These are phyloP conservation scores for Probosciger aterrimus DNA, from an alignment of 2,113 vertebrate species.

Conservation along the genomic window DNA sequence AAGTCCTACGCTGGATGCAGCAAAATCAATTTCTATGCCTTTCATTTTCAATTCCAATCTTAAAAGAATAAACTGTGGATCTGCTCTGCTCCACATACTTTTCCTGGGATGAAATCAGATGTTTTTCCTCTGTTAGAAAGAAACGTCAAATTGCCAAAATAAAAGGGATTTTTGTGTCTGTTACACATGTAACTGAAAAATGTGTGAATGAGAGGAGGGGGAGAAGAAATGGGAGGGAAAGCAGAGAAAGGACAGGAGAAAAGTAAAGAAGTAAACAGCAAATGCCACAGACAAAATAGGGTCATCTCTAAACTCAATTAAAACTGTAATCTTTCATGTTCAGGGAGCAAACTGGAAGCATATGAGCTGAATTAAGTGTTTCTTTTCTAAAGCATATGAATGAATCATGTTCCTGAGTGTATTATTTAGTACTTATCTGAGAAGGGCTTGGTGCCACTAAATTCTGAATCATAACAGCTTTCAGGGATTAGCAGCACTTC, in stretches of 20 bases:
- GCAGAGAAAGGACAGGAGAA: neutral
- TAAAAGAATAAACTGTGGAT: neutral
- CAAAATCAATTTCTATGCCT: neutral
- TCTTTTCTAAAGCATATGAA: conserved; percentile 35
- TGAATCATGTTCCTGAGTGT: conserved; percentile 43
- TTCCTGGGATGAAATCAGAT: neutral
- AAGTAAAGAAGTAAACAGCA: neutral
- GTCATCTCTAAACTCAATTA: neutral
- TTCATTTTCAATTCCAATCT: neutral
- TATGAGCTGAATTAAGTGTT: conserved; percentile 19
- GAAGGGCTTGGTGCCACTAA: conserved; percentile 35
- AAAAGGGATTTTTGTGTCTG: neutral
- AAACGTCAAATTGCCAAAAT: neutral
- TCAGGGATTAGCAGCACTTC: conserved; percentile 37
- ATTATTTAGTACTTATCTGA: conserved; percentile 44
- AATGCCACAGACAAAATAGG: neutral
- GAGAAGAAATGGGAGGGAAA: neutral
- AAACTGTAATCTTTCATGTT: conserved; percentile 26
- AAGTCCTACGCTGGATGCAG: neutral
- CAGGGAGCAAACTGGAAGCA: neutral
- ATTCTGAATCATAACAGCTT: conserved; percentile 46
- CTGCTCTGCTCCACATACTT: neutral
- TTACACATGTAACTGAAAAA: neutral
- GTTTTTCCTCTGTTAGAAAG: neutral
- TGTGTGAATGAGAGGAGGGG: neutral